Evolutionary conservation across 2,113 vertebrate species (phyloP), one percentile per base, ranked within the genome.

Genomic region (Lichenostomus cassidix): DNA sequence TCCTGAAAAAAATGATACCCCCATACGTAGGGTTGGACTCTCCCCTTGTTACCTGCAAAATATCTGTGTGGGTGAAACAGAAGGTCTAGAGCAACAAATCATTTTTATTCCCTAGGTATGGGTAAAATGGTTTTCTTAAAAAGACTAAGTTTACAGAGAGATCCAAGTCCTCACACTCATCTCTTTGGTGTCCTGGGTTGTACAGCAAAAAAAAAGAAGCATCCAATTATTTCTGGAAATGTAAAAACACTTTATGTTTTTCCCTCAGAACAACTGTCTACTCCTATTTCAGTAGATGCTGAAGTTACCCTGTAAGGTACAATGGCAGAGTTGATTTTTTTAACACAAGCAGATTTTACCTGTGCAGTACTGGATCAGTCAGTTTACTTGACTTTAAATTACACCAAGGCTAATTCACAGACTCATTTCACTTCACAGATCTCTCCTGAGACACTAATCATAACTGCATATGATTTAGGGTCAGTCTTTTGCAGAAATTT

Each of bases 21-120:
- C 28, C 12, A 7, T 6, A 35, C 0, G 0, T 59, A 71, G 6
- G 47, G 12, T 7, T 44, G 44, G 71, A 37, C 5, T 63, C 28
- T 69, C 8, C 69, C 5, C 25, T 46, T 49, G 6, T 71, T 62
- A 44, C 42, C 7, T 24, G 35, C 15, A 78, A 50, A 77, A 35
- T 41, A 27, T 35, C 16, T 50, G 13, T 1, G 8, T 74, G n/a
- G 29, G 2, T 65, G 15, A 41, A 70, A 12, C 12, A 87, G 47
- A 63, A 79, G 33, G 49, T 9, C 15, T 33, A 11, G 5, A 50
- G 21, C 18, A 11, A 7, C 11, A 60, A 59, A 9, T 7, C 1
- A 1, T 8, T 87, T 79, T 52, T 49, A 59, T 69, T 92, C 28
- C 9, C 65, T 87, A n/a, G 13, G 4, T 10, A 4, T 22, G 2